Percentiles rank a stretch among this genome's conserved stretches.
Conservation (phyloP, 2,113 vertebrate genomes). For the Nettapus auritus region DNA sequence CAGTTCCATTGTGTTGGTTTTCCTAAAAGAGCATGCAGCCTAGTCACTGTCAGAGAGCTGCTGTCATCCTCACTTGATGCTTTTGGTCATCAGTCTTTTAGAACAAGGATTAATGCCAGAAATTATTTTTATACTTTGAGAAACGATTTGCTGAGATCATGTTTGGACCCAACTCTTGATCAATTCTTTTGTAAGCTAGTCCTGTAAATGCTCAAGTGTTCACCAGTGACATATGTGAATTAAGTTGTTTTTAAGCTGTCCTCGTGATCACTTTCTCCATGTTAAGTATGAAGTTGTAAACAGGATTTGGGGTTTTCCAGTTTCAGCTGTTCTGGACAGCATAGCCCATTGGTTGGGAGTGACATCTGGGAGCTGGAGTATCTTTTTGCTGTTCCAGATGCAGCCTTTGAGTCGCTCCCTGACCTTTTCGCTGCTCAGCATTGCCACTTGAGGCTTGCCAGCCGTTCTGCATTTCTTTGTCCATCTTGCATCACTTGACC, state of each 20-base stretch:
- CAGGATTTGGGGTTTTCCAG: background rate
- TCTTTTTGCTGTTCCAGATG: background rate
- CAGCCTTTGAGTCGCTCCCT: slow-evolving; percentile 21
- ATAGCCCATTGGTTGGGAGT: background rate
- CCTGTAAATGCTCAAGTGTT: background rate
- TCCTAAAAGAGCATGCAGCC: background rate
- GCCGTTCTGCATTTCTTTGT: background rate
- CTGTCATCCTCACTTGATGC: background rate
- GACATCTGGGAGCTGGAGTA: background rate
- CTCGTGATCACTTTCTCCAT: background rate
- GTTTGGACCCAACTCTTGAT: background rate
- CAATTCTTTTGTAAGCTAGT: background rate
- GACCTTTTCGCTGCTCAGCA: slow-evolving; percentile 22
- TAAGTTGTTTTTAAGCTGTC: background rate
- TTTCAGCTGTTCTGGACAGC: background rate
- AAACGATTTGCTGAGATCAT: background rate
- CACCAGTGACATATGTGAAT: background rate
- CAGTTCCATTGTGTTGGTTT: background rate
- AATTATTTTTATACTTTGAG: background rate
- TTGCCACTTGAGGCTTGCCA: slow-evolving; percentile 10
- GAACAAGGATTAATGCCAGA: background rate
- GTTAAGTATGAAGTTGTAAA: slow-evolving; percentile 7
- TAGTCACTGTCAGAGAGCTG: background rate
- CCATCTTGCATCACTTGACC: background rate
- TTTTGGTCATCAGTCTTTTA: background rate